Evolutionary conservation across 2,797 vertebrate species (phyloP).

Genomic region (Brachymystax lenok): DNA sequence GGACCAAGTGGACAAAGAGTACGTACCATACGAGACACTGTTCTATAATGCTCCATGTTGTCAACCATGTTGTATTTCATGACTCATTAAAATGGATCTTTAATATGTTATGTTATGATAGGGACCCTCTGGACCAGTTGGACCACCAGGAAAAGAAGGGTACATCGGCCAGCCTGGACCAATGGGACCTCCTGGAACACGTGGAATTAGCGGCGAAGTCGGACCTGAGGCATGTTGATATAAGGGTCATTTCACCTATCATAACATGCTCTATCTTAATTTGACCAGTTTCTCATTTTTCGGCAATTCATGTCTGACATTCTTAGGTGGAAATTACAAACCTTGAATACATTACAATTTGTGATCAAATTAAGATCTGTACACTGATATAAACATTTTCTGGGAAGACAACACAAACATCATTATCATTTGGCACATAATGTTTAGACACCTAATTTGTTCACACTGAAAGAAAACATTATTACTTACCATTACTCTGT

Average conservation of each 20-base stretch:
- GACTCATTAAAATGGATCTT: not conserved
- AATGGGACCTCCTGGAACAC: conserved; percentile 91
- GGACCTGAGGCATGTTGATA: conserved; percentile 87
- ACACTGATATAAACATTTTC: too few relatives aligned
- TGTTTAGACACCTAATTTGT: not conserved
- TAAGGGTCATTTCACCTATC: too few relatives aligned
- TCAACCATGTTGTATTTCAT: too few relatives aligned
- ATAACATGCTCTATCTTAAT: too few relatives aligned
- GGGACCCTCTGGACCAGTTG: conserved; percentile 95
- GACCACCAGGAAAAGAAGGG: conserved; percentile 95
- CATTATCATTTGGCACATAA: not conserved
- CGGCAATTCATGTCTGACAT: too few relatives aligned
- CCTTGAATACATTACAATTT: too few relatives aligned
- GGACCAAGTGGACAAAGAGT: conserved; percentile 93
- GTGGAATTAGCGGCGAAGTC: conserved; percentile 89
- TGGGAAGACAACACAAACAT: not conserved
- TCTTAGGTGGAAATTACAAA: too few relatives aligned
- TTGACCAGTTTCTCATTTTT: too few relatives aligned
- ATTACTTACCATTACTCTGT: conserved; percentile 1
- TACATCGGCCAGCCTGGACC: conserved; percentile 88
- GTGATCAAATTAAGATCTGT: too few relatives aligned
- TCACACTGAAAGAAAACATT: not conserved
- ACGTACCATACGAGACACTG: conserved; percentile 47
- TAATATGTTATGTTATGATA: conserved; percentile 57
- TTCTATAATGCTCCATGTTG: too few relatives aligned